Percentiles rank a stretch among this genome's conserved stretches.
Evolutionary conservation across 2,888 invertebrate species (phyloP).

Genomic region (Caenorhabditis becei): DNA sequence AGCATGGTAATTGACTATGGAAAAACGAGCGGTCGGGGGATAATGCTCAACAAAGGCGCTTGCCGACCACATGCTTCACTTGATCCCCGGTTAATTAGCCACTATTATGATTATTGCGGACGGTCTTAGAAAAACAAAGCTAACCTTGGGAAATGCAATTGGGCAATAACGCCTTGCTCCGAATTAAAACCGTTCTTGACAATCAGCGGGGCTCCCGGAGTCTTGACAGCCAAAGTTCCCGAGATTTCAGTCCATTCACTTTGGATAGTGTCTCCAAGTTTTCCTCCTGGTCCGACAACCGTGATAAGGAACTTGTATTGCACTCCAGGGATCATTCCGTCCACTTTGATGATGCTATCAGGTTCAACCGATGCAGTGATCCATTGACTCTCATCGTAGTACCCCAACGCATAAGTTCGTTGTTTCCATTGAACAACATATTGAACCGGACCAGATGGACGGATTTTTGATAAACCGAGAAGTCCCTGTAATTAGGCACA

Average conservation of each 20-base stretch:
- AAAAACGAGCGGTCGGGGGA: slow-evolving; percentile 15
- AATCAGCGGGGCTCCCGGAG: slow-evolving; percentile 63
- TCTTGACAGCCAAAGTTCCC: slow-evolving; percentile 26
- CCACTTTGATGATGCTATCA: slow-evolving; percentile 70
- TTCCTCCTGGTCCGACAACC: slow-evolving; percentile 75
- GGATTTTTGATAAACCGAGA: slow-evolving; percentile 60
- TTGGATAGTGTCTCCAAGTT: slow-evolving; percentile 72
- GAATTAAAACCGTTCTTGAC: slow-evolving; percentile 74
- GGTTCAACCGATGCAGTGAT: slow-evolving; percentile 80
- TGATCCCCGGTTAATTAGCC: slow-evolving; percentile 41
- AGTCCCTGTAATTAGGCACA: slow-evolving; percentile 58
- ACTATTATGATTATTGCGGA: slow-evolving; percentile 43
- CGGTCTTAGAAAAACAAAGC: slow-evolving; percentile 39
- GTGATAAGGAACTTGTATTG: slow-evolving; percentile 78
- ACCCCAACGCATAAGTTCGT: slow-evolving; percentile 63
- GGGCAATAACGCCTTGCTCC: slow-evolving; percentile 74
- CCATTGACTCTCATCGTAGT: slow-evolving; percentile 76
- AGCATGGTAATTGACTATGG: slow-evolving; percentile 32
- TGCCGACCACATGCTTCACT: slow-evolving; percentile 46
- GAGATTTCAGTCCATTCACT: slow-evolving; percentile 76
- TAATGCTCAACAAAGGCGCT: slow-evolving; percentile 25
- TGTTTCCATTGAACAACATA: slow-evolving; percentile 75
- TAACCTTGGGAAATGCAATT: slow-evolving; percentile 70
- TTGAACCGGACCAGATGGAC: slow-evolving; percentile 64
- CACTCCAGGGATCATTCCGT: slow-evolving; percentile 78